A percentile compares a stretch with the other conserved stretches of the same genome.
phyloP scores from a whole-genome alignment of 2,888 invertebrate genomes.

The Gibbula magus region DNA sequence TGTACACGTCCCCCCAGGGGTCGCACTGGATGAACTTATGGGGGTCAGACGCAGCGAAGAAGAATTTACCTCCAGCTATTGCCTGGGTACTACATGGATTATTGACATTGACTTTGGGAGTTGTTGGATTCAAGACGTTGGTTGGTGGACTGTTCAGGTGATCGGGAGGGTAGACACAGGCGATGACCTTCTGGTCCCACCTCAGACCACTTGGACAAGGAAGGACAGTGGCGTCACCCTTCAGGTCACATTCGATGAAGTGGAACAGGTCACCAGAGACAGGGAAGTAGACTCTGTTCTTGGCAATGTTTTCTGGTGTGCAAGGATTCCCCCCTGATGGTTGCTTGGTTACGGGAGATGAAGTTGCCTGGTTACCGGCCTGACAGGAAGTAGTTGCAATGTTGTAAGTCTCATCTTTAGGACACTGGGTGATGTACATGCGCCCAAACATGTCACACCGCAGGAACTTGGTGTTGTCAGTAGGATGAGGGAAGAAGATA shows the following conservation, averaged over 20 bases:
- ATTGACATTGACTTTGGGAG: not conserved
- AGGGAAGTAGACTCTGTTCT: slow-evolving; percentile 58
- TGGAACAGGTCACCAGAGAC: slow-evolving; percentile 43
- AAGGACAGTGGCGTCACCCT: slow-evolving; percentile 53
- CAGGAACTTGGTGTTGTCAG: slow-evolving; percentile 53
- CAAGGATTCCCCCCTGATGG: slow-evolving; percentile 52
- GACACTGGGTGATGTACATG: slow-evolving; percentile 61
- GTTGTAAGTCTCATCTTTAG: slow-evolving; percentile 46
- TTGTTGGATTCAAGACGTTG: not conserved
- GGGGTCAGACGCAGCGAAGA: slow-evolving; percentile 58
- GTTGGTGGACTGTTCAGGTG: not conserved
- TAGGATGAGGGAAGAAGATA: slow-evolving; percentile 51
- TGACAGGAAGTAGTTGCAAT: slow-evolving; percentile 46
- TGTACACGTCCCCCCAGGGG: slow-evolving; percentile 54
- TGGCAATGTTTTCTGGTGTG: slow-evolving; percentile 49
- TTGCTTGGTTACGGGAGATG: slow-evolving; percentile 13
- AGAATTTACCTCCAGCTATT: slow-evolving; percentile 43
- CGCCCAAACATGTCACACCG: slow-evolving; percentile 52
- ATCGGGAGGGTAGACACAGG: slow-evolving; percentile 50
- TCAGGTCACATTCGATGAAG: slow-evolving; percentile 63
- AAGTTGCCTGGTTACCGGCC: slow-evolving; percentile 11
- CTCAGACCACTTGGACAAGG: slow-evolving; percentile 52
- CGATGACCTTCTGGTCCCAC: slow-evolving; percentile 58
- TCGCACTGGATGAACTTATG: slow-evolving; percentile 66
- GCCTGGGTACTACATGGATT: slow-evolving; percentile 45